phyloP scores from a whole-genome alignment of 2,797 vertebrate genomes.

The Gymnocypris eckloni region DNA sequence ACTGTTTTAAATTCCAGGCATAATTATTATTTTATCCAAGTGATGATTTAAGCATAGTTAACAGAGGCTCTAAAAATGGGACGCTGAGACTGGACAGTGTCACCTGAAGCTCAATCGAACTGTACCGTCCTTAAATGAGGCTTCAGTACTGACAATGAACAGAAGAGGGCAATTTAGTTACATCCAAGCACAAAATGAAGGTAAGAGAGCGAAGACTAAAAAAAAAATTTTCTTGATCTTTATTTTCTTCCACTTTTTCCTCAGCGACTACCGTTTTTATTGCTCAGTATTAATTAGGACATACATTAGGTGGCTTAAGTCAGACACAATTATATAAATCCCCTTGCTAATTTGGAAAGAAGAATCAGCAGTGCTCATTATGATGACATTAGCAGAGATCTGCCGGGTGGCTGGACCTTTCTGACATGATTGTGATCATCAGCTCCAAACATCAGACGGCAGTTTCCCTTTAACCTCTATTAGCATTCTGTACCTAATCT shows the following conservation, averaged over 20 bases:
- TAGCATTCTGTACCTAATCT: slow-evolving; percentile 49
- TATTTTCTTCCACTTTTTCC: slow-evolving; percentile 18
- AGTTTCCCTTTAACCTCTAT: slow-evolving; percentile 57
- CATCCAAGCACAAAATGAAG: slow-evolving; percentile 54
- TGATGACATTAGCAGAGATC: slow-evolving; percentile 54
- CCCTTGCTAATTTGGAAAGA: slow-evolving; percentile 55
- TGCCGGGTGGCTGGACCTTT: slow-evolving; percentile 31
- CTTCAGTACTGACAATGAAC: slow-evolving; percentile 63
- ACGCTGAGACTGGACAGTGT: slow-evolving; percentile 16
- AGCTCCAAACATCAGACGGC: slow-evolving; percentile 17
- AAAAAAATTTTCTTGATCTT: slow-evolving; percentile 35
- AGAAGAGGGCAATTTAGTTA: slow-evolving; percentile 79
- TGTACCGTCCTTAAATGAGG: neutral
- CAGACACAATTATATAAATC: slow-evolving; percentile 55
- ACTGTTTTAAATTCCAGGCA: neutral
- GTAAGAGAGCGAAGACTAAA: neutral
- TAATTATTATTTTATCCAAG: neutral
- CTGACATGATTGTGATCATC: slow-evolving; percentile 48
- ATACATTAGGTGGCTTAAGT: slow-evolving; percentile 57
- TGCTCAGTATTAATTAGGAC: slow-evolving; percentile 60
- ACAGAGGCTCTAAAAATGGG: slow-evolving; percentile 25
- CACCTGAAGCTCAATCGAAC: slow-evolving; percentile 45
- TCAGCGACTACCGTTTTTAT: slow-evolving; percentile 49
- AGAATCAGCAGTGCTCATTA: slow-evolving; percentile 55
- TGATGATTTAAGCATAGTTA: slow-evolving; percentile 12